Percentiles rank a stretch among this genome's conserved stretches.
These are phyloP conservation scores for Monochamus alternatus DNA, from an alignment of 2,888 invertebrate genomes.

Conservation along the genomic window DNA sequence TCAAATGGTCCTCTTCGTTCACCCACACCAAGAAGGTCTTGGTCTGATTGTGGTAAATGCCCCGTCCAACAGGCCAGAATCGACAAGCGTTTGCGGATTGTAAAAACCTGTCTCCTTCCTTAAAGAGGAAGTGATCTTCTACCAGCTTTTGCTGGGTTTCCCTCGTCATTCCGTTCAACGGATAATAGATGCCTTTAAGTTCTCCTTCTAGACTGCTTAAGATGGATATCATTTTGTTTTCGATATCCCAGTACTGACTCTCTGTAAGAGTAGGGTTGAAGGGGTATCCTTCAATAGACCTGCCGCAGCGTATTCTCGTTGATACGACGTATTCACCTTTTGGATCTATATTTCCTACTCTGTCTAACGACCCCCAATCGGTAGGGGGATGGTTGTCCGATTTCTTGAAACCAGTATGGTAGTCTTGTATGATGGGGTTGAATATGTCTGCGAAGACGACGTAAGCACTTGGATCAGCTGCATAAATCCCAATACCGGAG, in stretches of 20 bases:
- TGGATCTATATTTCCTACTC: constrained; percentile 76
- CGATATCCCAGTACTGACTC: constrained; percentile 77
- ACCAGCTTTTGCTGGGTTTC: constrained; percentile 94
- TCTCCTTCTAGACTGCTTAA: constrained; percentile 74
- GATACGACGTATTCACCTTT: constrained; percentile 76
- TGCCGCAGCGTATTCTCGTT: constrained; percentile 79
- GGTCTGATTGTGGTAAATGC: constrained; percentile 95
- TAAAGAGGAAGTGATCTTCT: constrained; percentile 97
- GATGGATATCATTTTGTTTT: constrained; percentile 70
- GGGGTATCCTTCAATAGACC: constrained; percentile 76
- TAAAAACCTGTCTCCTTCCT: constrained; percentile 93
- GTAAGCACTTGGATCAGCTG: constrained; percentile 81
- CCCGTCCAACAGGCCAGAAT: constrained; percentile 94
- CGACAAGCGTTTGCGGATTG: constrained; percentile 94
- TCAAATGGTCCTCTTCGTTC: constrained; percentile 97
- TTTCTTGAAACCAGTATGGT: constrained; percentile 76
- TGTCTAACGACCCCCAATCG: constrained; percentile 76
- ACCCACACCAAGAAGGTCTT: constrained; percentile 98
- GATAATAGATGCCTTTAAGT: constrained; percentile 93
- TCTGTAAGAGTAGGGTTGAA: constrained; percentile 81
- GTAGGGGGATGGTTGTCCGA: constrained; percentile 75
- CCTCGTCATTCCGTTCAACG: constrained; percentile 94
- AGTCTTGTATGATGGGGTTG: constrained; percentile 80
- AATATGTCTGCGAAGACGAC: constrained; percentile 77
- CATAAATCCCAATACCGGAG: constrained; percentile 79